phyloP scores from a whole-genome alignment of 1,140 invertebrate genomes.

The Parapsyche elsis region DNA sequence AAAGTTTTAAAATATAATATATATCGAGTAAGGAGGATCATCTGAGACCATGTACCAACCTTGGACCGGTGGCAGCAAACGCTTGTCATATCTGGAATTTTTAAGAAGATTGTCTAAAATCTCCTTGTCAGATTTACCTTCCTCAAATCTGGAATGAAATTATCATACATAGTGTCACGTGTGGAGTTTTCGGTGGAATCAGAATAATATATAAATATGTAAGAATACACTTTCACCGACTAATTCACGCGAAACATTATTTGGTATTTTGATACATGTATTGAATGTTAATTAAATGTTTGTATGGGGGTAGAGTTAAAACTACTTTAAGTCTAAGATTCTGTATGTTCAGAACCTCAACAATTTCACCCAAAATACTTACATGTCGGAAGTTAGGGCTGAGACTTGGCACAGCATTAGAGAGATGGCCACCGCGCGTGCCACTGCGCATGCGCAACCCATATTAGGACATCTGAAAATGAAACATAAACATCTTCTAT shows the following conservation, averaged over 20 bases:
- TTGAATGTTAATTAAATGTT: no score
- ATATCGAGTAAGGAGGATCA: background rate
- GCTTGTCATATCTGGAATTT: slow-evolving; percentile 86
- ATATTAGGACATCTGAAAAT: slow-evolving; percentile 74
- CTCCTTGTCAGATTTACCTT: slow-evolving; percentile 90
- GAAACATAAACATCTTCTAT: slow-evolving; percentile 43
- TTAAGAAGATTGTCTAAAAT: slow-evolving; percentile 85
- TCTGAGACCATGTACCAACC: slow-evolving; percentile 72
- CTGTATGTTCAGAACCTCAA: no score
- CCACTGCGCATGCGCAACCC: slow-evolving; percentile 73
- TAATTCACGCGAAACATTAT: background rate
- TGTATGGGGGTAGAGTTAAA: no score
- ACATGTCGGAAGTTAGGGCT: slow-evolving; percentile 68
- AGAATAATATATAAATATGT: background rate
- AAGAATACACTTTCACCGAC: background rate
- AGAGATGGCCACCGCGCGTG: slow-evolving; percentile 69
- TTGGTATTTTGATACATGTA: background rate
- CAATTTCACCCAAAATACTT: no score
- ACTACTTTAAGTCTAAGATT: no score
- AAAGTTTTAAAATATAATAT: background rate
- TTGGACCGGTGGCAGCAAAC: slow-evolving; percentile 85
- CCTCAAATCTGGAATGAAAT: slow-evolving; percentile 77
- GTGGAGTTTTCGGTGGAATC: background rate
- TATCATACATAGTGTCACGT: slow-evolving; percentile 16
- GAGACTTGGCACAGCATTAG: slow-evolving; percentile 69